phyloP scores from a whole-genome alignment of 2,113 vertebrate genomes.

The Otus sunia region DNA sequence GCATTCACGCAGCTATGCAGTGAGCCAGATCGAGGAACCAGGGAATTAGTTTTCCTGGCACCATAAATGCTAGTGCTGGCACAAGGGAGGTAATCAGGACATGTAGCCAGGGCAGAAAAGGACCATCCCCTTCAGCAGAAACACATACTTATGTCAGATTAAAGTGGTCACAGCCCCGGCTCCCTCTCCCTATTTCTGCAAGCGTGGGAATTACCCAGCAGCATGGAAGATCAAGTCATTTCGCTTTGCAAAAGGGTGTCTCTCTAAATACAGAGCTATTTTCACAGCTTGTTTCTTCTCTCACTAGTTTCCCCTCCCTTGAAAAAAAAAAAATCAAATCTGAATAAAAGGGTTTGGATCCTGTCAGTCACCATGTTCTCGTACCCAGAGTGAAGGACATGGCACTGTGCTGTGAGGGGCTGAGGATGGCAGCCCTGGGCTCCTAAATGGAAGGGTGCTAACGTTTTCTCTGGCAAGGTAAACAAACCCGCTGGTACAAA shows the following conservation, averaged over 20 bases:
- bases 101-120: slow-evolving; percentile 22
- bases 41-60: slow-evolving; percentile 21
- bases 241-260: slow-evolving; percentile 2
- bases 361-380: neutral
- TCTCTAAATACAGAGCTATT: neutral
- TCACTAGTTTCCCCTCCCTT: neutral
- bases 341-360: neutral
- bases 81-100: neutral
- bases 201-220: neutral
- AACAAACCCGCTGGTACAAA: slow-evolving; percentile 5
- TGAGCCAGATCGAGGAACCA: neutral
- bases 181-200: neutral
- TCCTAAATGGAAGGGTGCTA: slow-evolving; percentile 40
- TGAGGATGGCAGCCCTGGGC: neutral
- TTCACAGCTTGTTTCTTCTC: slow-evolving; percentile 18
- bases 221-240: neutral
- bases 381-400: fast-evolving
- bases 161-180: neutral
- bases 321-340: neutral
- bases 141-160: neutral
- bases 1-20: neutral
- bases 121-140: slow-evolving; percentile 37
- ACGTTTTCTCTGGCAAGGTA: slow-evolving; percentile 29
- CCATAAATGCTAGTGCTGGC: neutral
- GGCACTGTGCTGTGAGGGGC: neutral